These are phyloP conservation scores for Hymenochirus boettgeri DNA, from an alignment of 2,113 vertebrate genomes.

Conservation along the genomic window DNA sequence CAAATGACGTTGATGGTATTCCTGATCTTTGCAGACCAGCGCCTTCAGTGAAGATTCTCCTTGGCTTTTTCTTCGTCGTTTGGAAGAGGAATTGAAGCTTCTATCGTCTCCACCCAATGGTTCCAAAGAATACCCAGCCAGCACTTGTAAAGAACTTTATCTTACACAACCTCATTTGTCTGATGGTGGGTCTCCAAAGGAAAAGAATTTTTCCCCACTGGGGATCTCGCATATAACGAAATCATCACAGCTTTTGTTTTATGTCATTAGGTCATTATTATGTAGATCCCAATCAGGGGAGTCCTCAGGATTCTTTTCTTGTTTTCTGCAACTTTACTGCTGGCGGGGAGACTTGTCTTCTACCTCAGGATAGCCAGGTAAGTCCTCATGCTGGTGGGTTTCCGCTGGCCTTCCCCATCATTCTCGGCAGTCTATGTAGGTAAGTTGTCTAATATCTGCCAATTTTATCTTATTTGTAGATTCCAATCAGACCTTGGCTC, in stretches of 20 bases:
- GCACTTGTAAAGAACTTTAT: conserved; percentile 82
- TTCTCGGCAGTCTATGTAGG: too few species aligned
- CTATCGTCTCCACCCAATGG: conserved; percentile 73
- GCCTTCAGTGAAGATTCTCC: conserved; percentile 31
- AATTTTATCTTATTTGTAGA: conserved; percentile 48
- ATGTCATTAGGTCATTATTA: conserved; percentile 74
- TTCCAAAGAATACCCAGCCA: conserved; percentile 68
- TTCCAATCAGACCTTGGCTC: conserved; percentile 76
- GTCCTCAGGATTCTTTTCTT: conserved; percentile 68
- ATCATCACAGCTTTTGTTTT: neutral
- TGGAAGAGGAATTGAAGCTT: conserved; percentile 67
- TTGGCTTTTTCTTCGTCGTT: conserved; percentile 63
- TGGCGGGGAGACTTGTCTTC: conserved; percentile 73
- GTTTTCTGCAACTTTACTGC: conserved; percentile 81
- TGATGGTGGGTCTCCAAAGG: conserved; percentile 58
- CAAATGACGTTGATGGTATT: too few species aligned
- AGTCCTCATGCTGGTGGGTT: neutral
- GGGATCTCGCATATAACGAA: neutral
- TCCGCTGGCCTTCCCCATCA: neutral
- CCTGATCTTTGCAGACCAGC: neutral
- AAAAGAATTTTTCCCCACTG: neutral
- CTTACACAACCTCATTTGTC: conserved; percentile 69
- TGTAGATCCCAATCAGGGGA: conserved; percentile 89
- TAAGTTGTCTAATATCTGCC: neutral
- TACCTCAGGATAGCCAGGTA: conserved; percentile 69